These are phyloP conservation scores for Vidua chalybeata DNA, from an alignment of 2,113 vertebrate species.

Conservation along the genomic window DNA sequence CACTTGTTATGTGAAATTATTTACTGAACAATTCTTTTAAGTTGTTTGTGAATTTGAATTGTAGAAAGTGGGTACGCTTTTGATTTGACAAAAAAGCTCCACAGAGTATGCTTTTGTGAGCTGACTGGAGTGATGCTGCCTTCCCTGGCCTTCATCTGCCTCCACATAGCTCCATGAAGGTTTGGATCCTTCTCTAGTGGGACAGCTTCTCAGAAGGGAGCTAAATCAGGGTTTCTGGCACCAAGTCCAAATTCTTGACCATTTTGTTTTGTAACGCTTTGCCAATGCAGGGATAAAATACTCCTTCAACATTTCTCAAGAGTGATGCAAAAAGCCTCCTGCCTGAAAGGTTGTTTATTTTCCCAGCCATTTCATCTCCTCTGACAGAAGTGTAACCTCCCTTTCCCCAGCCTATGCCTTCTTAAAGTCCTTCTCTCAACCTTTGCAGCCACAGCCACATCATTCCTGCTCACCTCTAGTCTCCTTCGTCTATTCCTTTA, in stretches of 20 bases:
- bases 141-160: neutral
- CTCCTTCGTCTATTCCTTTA: neutral
- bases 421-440: neutral
- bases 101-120: neutral
- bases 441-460: neutral
- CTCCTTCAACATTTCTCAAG: neutral
- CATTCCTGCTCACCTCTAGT: neutral
- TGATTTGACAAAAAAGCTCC: slow-evolving; percentile 12
- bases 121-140: neutral
- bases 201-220: neutral
- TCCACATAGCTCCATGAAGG: neutral
- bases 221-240: neutral
- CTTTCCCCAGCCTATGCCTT: neutral
- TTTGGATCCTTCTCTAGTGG: neutral
- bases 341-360: neutral
- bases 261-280: neutral
- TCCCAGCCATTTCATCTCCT: neutral
- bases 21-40: slow-evolving; percentile 66
- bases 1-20: slow-evolving; percentile 64
- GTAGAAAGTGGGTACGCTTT: neutral
- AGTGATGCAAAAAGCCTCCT: neutral
- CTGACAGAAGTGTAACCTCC: neutral
- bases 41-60: slow-evolving; percentile 62
- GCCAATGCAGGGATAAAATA: neutral
- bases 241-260: neutral